These are phyloP conservation scores for Macrobrachium nipponense DNA, from an alignment of 1,140 invertebrate species.

Conservation along the genomic window DNA sequence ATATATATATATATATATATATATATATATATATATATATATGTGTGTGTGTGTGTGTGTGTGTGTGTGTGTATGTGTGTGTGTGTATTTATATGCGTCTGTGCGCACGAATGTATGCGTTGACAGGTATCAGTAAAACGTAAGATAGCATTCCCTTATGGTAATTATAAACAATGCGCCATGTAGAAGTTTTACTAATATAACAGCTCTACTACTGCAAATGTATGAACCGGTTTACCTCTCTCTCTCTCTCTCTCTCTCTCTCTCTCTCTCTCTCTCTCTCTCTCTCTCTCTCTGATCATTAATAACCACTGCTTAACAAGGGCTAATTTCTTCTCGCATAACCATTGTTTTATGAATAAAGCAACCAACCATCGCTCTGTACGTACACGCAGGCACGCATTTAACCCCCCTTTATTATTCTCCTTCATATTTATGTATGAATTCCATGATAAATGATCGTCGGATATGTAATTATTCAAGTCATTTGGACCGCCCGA, in stretches of 20 bases:
- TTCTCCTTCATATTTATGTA: too few species aligned
- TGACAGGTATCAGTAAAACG: background rate
- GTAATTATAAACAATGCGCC: background rate
- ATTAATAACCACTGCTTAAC: background rate
- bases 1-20: slow-evolving; percentile 22
- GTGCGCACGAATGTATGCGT: background rate
- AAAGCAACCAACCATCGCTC: too few species aligned
- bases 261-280: slow-evolving; percentile 28
- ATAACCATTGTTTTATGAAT: too few species aligned
- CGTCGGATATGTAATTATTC: too few species aligned
- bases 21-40: slow-evolving; percentile 22
- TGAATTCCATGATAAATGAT: too few species aligned
- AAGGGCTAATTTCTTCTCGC: too few species aligned
- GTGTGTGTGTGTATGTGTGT: background rate
- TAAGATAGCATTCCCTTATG: background rate
- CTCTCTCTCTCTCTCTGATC: slow-evolving; percentile 13
- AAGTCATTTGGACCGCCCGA: too few species aligned
- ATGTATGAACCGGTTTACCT: background rate
- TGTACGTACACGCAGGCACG: too few species aligned
- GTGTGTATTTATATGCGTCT: background rate
- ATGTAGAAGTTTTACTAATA: too few species aligned
- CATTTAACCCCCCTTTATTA: too few species aligned
- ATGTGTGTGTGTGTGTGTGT: slow-evolving; percentile 1
- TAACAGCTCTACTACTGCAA: too few species aligned
- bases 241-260: slow-evolving; percentile 28